A percentile compares a stretch with the other conserved stretches of the same genome.
Evolutionary conservation across 2,888 invertebrate genomes (phyloP).

Genomic region (Tridacna crocea): DNA sequence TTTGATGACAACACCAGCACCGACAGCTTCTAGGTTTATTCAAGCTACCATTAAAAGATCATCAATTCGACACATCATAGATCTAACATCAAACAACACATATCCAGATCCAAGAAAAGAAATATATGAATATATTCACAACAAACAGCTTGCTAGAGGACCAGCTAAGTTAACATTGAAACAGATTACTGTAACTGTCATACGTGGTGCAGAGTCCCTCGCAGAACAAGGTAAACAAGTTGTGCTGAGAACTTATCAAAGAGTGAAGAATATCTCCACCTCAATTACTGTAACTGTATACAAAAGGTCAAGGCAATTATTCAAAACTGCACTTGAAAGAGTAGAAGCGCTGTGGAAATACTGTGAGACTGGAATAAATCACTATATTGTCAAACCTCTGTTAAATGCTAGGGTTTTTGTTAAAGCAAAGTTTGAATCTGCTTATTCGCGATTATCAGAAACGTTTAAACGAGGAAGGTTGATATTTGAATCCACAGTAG

Average conservation of each 20-base stretch:
- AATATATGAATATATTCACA: slow-evolving; percentile 50
- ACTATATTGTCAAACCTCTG: slow-evolving; percentile 56
- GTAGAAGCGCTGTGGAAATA: slow-evolving; percentile 58
- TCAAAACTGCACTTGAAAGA: slow-evolving; percentile 45
- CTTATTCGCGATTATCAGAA: slow-evolving; percentile 41
- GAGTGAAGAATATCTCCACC: slow-evolving; percentile 51
- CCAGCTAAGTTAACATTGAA: slow-evolving; percentile 47
- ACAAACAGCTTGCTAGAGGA: slow-evolving; percentile 40
- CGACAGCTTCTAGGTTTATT: background rate
- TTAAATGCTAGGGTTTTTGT: slow-evolving; percentile 51
- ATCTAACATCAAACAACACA: slow-evolving; percentile 54
- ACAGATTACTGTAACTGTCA: slow-evolving; percentile 57
- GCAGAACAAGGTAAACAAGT: slow-evolving; percentile 40
- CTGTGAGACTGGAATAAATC: slow-evolving; percentile 54
- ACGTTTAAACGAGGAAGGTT: slow-evolving; percentile 52
- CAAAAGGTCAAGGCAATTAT: slow-evolving; percentile 31
- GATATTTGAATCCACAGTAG: slow-evolving; percentile 45
- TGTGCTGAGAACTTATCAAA: slow-evolving; percentile 52
- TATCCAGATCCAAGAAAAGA: slow-evolving; percentile 59
- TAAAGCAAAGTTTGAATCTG: slow-evolving; percentile 49
- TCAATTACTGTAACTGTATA: slow-evolving; percentile 50
- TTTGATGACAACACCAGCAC: background rate
- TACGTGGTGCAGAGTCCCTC: slow-evolving; percentile 24
- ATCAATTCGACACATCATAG: slow-evolving; percentile 36
- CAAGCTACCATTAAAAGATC: slow-evolving; percentile 27